These are phyloP conservation scores for Agonopterix subpropinquella DNA, from an alignment of 2,888 invertebrate species.

Conservation along the genomic window DNA sequence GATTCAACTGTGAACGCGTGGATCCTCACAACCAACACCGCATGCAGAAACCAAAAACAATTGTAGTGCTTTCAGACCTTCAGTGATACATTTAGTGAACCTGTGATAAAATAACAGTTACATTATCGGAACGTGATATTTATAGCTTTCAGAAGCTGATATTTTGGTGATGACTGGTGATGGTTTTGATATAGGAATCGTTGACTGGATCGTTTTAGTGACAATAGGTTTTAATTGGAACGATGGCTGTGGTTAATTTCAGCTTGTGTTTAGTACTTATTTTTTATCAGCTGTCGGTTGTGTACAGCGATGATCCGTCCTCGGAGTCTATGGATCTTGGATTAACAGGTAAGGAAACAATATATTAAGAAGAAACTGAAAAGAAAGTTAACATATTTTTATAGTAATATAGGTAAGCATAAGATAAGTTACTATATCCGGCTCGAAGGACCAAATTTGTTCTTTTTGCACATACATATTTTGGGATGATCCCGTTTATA, in stretches of 20 bases:
- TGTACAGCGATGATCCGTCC: slow-evolving; percentile 49
- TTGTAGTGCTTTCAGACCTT: slow-evolving; percentile 12
- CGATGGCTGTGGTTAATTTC: slow-evolving; percentile 64
- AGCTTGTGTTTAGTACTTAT: slow-evolving; percentile 58
- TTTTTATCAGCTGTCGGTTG: slow-evolving; percentile 52
- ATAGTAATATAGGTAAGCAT: too few species aligned
- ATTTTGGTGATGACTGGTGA: slow-evolving; percentile 47
- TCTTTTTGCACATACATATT: too few species aligned
- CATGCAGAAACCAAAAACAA: slow-evolving; percentile 19
- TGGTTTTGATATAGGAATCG: slow-evolving; percentile 27
- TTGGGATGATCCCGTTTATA: too few species aligned
- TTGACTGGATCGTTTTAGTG: slow-evolving; percentile 45
- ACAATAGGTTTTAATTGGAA: slow-evolving; percentile 47
- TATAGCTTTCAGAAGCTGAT: slow-evolving; percentile 10
- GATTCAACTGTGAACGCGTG: slow-evolving; percentile 38
- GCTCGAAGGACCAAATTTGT: too few species aligned
- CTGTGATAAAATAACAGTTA: neutral
- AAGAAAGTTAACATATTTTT: too few species aligned
- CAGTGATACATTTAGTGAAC: slow-evolving; percentile 1
- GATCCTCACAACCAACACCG: slow-evolving; percentile 27
- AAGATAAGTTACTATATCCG: too few species aligned
- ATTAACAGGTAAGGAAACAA: slow-evolving; percentile 42
- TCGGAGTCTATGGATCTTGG: slow-evolving; percentile 59
- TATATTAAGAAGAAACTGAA: neutral
- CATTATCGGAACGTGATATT: slow-evolving; percentile 16